Evolutionary conservation across 2,888 invertebrate species (phyloP), one percentile per base, ranked within the genome.

Genomic region (Hypselothyrea guttata): DNA sequence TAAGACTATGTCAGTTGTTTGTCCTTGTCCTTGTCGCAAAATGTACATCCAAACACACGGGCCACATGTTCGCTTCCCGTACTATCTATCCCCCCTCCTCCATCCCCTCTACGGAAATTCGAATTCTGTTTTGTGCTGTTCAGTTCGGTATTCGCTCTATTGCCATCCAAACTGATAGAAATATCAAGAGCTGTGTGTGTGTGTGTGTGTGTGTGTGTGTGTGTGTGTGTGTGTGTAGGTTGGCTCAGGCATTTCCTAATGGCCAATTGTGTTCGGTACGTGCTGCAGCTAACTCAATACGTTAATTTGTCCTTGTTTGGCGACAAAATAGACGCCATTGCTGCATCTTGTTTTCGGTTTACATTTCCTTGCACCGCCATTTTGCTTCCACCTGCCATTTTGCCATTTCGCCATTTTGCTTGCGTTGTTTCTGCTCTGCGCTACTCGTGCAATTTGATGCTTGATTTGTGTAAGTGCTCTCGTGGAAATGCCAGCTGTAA

Each of bases 271-370:
- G 58, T 75, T 48, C 38, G 49, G 57, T 73, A 75, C 71, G 73
- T 73, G 73, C 71, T 48, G 44, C 45, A 63, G 67, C 73, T 66
- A 73, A 71, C 71, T 67, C 66, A 75, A 73, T 73, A 67, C 75
- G 75, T 75, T 73, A 73, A 73, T 73, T 71, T 75, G 75, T 75
- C 53, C 71, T 71, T 67, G 71, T 63, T 71, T 66, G 75, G 71
- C 66, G 55, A 70, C 70, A 70, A 71, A 71, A 73, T 73, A 58
- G 52, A 73, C 52, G 55, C 63, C 74, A 71, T 63, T 48, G 54
- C 54, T 54, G 47, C 53, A 68, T 60, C 54, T 55, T 66, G 55
- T 66, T 65, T 48, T 37, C 44, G 37, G 31, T 49, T 69, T 63
- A 31, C 46, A 46, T 38, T 54, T 62, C 45, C 12, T 7, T 37